phyloP scores from a whole-genome alignment of 1,140 invertebrate species.

The Heterodera carotae region DNA sequence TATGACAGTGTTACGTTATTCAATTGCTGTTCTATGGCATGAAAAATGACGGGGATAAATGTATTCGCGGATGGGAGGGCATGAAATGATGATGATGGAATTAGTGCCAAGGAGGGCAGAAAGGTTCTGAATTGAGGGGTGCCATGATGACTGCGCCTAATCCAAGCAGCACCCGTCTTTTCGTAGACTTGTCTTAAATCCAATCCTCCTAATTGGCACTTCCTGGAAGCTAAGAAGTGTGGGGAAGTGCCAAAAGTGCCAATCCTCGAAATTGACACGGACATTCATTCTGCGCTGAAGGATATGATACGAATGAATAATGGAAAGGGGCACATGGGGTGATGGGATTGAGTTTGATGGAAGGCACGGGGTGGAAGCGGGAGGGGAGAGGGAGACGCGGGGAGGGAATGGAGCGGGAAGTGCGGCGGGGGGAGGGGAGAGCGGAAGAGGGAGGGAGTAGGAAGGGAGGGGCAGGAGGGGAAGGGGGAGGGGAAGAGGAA shows the following conservation, averaged over 20 bases:
- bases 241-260: neutral
- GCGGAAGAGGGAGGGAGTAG: too few species aligned
- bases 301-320: neutral
- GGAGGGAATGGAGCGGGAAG: too few species aligned
- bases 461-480: too few species aligned
- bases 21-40: neutral
- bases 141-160: neutral
- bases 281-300: neutral
- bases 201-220: conserved; percentile 17
- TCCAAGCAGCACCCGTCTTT: neutral
- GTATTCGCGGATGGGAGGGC: neutral
- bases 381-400: too few species aligned
- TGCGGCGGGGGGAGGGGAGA: too few species aligned
- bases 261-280: conserved; percentile 16
- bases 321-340: neutral
- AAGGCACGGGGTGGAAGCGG: too few species aligned
- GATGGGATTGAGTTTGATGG: conserved; percentile 18
- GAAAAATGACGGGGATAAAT: neutral
- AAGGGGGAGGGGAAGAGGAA: too few species aligned
- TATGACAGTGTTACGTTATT: neutral
- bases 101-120: neutral
- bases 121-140: neutral
- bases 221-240: conserved; percentile 8
- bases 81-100: neutral
- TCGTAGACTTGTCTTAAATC: neutral